phyloP scores from a whole-genome alignment of 1,140 invertebrate genomes.

The Caenorhabditis inopinata region DNA sequence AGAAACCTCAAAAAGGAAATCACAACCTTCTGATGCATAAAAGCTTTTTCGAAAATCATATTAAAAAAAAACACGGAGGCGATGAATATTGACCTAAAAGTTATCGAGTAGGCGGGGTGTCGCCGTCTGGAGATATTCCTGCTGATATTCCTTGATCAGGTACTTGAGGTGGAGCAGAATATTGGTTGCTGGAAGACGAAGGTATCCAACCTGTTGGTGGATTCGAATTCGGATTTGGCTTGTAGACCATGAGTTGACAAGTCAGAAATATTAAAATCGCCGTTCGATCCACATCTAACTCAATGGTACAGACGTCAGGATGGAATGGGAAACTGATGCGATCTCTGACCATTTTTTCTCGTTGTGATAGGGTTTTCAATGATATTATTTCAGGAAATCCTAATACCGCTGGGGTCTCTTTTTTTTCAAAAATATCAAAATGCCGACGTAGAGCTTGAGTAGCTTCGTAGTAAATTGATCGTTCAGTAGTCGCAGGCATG shows the following conservation, averaged over 20 bases:
- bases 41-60: too few relatives aligned
- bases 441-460: background rate
- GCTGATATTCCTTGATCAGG: too few relatives aligned
- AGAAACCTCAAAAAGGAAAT: too few relatives aligned
- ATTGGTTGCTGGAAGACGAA: too few relatives aligned
- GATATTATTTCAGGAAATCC: too few relatives aligned
- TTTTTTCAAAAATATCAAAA: background rate
- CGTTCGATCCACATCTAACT: background rate
- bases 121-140: too few relatives aligned
- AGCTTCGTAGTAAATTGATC: background rate
- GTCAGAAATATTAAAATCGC: background rate
- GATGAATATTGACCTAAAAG: too few relatives aligned
- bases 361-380: background rate
- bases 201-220: too few relatives aligned
- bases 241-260: background rate
- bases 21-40: too few relatives aligned
- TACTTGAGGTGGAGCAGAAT: too few relatives aligned
- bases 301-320: background rate
- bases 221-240: background rate
- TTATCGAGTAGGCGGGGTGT: too few relatives aligned
- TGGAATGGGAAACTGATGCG: background rate
- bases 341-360: background rate
- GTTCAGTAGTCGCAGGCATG: background rate
- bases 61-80: too few relatives aligned
- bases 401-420: background rate